Evolutionary conservation across 2,113 vertebrate species (phyloP).

Genomic region (Haemorhous mexicanus): DNA sequence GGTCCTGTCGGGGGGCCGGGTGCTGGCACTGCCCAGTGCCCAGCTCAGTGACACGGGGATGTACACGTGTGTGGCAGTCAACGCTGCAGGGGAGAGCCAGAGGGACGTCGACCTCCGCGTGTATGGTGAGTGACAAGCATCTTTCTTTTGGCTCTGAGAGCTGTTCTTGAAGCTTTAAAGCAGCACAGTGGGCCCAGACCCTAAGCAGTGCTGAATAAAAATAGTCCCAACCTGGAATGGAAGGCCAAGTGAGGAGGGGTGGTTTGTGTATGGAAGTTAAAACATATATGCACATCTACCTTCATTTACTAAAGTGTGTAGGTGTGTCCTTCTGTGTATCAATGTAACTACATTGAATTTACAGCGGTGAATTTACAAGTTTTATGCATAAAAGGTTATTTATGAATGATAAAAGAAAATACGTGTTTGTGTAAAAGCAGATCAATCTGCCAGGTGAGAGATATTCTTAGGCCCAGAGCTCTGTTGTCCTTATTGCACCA

Average conservation of each 20-base stretch:
- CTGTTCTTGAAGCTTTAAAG: background rate
- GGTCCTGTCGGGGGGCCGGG: slow-evolving; percentile 86
- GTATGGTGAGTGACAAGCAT: slow-evolving; percentile 77
- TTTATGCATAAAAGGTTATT: background rate
- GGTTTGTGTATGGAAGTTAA: background rate
- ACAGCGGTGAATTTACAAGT: background rate
- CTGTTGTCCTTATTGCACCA: background rate
- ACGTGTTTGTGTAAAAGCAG: rapidly evolving
- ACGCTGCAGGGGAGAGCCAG: slow-evolving; percentile 91
- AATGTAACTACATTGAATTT: background rate
- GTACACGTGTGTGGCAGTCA: slow-evolving; percentile 92
- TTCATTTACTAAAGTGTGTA: background rate
- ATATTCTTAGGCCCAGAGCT: background rate
- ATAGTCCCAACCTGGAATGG: background rate
- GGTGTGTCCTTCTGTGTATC: background rate
- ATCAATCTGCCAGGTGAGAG: too few relatives aligned
- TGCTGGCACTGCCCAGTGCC: slow-evolving; percentile 81
- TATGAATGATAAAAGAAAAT: background rate
- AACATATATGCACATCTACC: rapidly evolving
- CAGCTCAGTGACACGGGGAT: slow-evolving; percentile 87
- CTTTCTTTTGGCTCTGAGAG: background rate
- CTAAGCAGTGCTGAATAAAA: background rate
- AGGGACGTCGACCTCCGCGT: slow-evolving; percentile 84
- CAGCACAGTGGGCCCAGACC: background rate
- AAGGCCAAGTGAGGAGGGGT: background rate